Conservation (phyloP, 2,888 invertebrate genomes). For the Stenotaenia linearis region DNA sequence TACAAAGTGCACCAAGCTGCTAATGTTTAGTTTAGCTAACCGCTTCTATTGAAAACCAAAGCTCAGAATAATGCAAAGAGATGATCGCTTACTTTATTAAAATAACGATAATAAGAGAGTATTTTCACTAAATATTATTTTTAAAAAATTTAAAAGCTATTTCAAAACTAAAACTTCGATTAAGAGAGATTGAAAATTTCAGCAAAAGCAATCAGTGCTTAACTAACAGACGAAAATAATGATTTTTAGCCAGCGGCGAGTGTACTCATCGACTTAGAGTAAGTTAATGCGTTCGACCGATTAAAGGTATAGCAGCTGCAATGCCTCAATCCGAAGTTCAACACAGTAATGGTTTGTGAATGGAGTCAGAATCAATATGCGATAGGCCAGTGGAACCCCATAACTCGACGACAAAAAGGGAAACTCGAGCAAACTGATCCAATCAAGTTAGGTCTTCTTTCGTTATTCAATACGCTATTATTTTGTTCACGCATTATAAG, state of each 20-base stretch:
- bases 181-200: too few relatives aligned
- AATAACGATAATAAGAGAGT: not conserved
- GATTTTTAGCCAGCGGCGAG: not conserved
- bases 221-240: not conserved
- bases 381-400: not conserved
- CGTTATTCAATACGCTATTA: not conserved
- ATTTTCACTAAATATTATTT: not conserved
- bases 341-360: slow-evolving; percentile 15
- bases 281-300: slow-evolving; percentile 23
- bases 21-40: slow-evolving; percentile 26
- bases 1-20: slow-evolving; percentile 16
- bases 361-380: not conserved
- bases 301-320: slow-evolving; percentile 9
- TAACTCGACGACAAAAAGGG: slow-evolving; percentile 3
- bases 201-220: not conserved
- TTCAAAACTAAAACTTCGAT: too few relatives aligned
- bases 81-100: not conserved
- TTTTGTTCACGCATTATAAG: slow-evolving; percentile 17
- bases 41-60: not conserved
- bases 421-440: slow-evolving; percentile 26
- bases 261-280: slow-evolving; percentile 13
- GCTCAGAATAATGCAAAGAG: not conserved
- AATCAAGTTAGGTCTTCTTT: not conserved
- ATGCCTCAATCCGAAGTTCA: slow-evolving; percentile 17
- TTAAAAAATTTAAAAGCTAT: not conserved